Base-by-base conservation (phyloP, 2,888 invertebrate species). In the Caenorhabditis virilis region DNA sequence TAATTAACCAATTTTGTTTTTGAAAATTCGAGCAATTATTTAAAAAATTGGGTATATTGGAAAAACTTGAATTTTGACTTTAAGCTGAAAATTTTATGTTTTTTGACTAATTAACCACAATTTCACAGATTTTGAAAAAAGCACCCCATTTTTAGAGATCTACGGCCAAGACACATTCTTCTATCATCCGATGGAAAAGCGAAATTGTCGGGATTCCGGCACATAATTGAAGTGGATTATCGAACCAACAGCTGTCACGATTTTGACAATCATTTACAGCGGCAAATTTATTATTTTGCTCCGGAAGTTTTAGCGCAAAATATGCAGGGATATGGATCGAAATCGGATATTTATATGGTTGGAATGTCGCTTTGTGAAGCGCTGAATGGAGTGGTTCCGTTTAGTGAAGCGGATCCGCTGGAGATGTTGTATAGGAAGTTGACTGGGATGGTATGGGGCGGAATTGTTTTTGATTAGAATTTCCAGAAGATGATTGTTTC, bases 271-370 rank as follows among this genome's bases (percentile, higher is more conserved):
- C 88, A 88, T 2, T 89, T 90, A 57, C 86, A 87, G 25, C 87
- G 88, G 64, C 90, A 90, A 80, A 86, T 94, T 5, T 91, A 91
- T 85, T 95, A 93, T 92, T 87, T 93, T 15, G 93, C 93, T 79
- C 94, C 94, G 0, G 94, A 95, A 84, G 86, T 94, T 11, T 85
- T 95, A 38, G 90, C 91, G 85, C 94, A 94, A 87, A 91, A 92
- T 85, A 85, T 92, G 35, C 87, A 88, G 79, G 94, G 95, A 2
- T 95, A 93, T 84, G 90, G 91, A 80, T 90, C 90, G 82, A 91
- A 91, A 76, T 91, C 92, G 0, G 95, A 95, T 84, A 89, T 93
- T 15, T 95, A 95, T 84, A 93, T 93, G 61, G 82, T 93, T 39
- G 95, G 95, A 22, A 91, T 94, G 68, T 88, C 91, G 4, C 88